Evolutionary conservation across 2,797 vertebrate species (phyloP).

Genomic region (Synanceia verrucosa): DNA sequence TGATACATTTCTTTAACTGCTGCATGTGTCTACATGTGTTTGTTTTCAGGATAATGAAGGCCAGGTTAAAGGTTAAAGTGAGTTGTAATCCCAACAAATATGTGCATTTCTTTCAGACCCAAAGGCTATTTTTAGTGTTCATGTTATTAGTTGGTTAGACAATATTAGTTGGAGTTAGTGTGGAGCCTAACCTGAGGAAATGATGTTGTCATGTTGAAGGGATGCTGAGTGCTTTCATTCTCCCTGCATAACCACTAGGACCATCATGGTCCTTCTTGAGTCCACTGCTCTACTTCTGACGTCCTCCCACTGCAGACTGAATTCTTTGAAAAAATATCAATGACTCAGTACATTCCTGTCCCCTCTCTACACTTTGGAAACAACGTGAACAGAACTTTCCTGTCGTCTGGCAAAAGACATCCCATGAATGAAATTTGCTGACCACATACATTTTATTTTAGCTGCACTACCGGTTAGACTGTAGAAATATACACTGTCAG

Average conservation of each 20-base stretch:
- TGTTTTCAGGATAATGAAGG: background rate
- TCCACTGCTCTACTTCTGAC: constrained; percentile 70
- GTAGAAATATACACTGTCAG: background rate
- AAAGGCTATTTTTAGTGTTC: background rate
- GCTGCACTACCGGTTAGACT: background rate
- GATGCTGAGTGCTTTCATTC: constrained; percentile 12
- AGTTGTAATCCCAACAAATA: background rate
- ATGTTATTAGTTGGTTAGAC: background rate
- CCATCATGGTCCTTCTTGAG: constrained; percentile 52
- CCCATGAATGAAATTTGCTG: background rate
- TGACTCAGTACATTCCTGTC: background rate
- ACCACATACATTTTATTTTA: background rate
- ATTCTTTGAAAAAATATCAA: too few species aligned
- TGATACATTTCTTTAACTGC: background rate
- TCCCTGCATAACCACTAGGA: constrained; percentile 14
- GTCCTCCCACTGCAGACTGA: constrained; percentile 80
- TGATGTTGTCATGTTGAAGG: background rate
- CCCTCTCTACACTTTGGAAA: too few species aligned
- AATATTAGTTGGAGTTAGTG: background rate
- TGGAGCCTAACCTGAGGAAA: constrained; percentile 10
- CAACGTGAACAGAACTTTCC: too few species aligned
- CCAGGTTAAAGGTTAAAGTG: background rate
- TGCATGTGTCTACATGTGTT: background rate
- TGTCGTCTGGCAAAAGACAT: background rate
- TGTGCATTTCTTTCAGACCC: too few species aligned